phyloP scores from a whole-genome alignment of 2,888 invertebrate genomes.

The Polia nebulosa region DNA sequence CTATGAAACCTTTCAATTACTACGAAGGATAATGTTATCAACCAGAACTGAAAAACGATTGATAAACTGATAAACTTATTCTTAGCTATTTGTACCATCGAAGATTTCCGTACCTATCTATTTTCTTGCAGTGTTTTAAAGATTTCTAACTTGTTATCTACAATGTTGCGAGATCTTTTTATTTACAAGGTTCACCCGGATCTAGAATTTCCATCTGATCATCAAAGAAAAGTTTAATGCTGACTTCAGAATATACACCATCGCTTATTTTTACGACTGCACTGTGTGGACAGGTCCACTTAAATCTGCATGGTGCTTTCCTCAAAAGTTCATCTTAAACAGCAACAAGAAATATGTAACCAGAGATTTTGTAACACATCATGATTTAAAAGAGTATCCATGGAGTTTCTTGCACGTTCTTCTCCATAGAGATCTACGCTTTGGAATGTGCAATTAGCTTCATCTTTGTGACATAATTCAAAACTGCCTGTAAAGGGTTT shows the following conservation, averaged over 20 bases:
- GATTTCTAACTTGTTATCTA: not conserved
- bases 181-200: not conserved
- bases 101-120: not conserved
- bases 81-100: not conserved
- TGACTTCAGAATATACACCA: not conserved
- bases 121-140: not conserved
- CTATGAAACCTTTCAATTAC: not conserved
- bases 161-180: not conserved
- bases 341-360: too few relatives aligned
- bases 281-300: too few relatives aligned
- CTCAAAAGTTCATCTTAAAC: too few relatives aligned
- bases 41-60: not conserved
- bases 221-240: too few relatives aligned
- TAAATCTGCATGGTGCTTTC: too few relatives aligned
- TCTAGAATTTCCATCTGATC: not conserved
- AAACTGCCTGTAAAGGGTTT: too few relatives aligned
- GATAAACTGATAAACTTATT: not conserved
- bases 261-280: not conserved
- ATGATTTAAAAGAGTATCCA: too few relatives aligned
- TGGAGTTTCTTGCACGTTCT: too few relatives aligned
- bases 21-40: not conserved
- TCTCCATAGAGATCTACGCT: too few relatives aligned
- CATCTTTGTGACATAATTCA: too few relatives aligned
- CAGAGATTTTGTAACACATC: too few relatives aligned
- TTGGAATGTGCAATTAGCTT: too few relatives aligned